phyloP scores from a whole-genome alignment of 2,888 invertebrate genomes.

The Dolichopus griseipennis region DNA sequence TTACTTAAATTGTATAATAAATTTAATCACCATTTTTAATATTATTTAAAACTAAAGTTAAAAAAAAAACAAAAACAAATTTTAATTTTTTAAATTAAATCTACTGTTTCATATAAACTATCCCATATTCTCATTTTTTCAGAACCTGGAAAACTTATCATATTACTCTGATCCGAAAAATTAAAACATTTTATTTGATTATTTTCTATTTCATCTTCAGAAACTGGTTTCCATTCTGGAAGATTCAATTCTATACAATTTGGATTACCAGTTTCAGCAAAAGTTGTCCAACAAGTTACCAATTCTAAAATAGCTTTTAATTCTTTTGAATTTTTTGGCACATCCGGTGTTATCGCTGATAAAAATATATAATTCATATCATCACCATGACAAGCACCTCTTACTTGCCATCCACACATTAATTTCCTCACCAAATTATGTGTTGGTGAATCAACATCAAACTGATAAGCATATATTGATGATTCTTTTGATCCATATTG shows the following conservation, averaged over 20 bases:
- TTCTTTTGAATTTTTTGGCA: slow-evolving; percentile 29
- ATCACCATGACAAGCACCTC: slow-evolving; percentile 39
- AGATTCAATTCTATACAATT: slow-evolving; percentile 17
- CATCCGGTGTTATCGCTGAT: slow-evolving; percentile 30
- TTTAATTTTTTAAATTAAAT: not conserved
- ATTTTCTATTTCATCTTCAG: slow-evolving; percentile 3
- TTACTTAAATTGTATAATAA: too few relatives aligned
- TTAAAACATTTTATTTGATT: slow-evolving; percentile 33
- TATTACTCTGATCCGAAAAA: slow-evolving; percentile 30
- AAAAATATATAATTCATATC: slow-evolving; percentile 39
- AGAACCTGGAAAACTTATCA: slow-evolving; percentile 32
- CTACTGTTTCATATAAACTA: slow-evolving; percentile 28
- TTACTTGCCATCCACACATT: slow-evolving; percentile 30
- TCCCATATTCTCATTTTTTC: slow-evolving; percentile 34
- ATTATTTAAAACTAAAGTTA: too few relatives aligned
- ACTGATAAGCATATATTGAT: slow-evolving; percentile 39
- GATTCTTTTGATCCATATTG: slow-evolving; percentile 15
- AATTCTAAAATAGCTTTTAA: slow-evolving; percentile 31
- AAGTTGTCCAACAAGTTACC: slow-evolving; percentile 36
- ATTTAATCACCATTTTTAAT: too few relatives aligned
- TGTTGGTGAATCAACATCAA: slow-evolving; percentile 34
- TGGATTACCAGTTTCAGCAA: slow-evolving; percentile 36
- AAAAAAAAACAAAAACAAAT: not conserved
- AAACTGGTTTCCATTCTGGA: slow-evolving; percentile 18
- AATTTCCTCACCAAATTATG: slow-evolving; percentile 21